A percentile compares a stretch with the other conserved stretches of the same genome.
phyloP scores from a whole-genome alignment of 2,113 vertebrate genomes.

The Macroglossus sobrinus region DNA sequence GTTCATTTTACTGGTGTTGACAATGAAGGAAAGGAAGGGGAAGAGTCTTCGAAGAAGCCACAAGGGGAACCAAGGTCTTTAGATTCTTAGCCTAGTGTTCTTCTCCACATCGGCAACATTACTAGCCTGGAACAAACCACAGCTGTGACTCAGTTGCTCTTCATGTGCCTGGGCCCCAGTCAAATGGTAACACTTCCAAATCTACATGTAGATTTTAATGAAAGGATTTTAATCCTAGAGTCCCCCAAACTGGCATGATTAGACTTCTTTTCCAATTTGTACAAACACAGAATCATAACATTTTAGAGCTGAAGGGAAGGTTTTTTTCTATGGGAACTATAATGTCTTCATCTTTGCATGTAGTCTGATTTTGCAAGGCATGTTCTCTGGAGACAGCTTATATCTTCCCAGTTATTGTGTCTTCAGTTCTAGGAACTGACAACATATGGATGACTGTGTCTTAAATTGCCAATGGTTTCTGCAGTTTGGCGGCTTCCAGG shows the following conservation, averaged over 20 bases:
- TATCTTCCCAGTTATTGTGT: slow-evolving; percentile 10
- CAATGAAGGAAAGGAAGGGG: not conserved
- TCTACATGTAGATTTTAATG: not conserved
- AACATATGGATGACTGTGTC: slow-evolving; percentile 21
- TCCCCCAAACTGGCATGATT: not conserved
- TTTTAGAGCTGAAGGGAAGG: not conserved
- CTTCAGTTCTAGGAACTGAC: slow-evolving; percentile 3
- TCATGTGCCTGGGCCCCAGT: not conserved
- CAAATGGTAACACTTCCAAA: not conserved
- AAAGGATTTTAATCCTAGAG: not conserved
- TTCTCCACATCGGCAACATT: not conserved
- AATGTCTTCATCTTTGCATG: not conserved
- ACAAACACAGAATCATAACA: not conserved
- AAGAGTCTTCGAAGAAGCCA: not conserved
- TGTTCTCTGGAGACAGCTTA: slow-evolving; percentile 1
- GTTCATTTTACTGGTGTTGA: not conserved
- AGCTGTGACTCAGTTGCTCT: not conserved
- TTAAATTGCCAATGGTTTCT: slow-evolving; percentile 47
- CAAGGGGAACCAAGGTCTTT: not conserved
- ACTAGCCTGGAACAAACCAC: not conserved
- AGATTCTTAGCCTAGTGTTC: not conserved
- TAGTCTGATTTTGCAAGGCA: not conserved
- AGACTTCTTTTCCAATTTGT: not conserved
- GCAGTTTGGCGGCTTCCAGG: not conserved
- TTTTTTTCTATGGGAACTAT: not conserved